phyloP scores from a whole-genome alignment of 2,797 vertebrate species.

The Strix occidentalis region DNA sequence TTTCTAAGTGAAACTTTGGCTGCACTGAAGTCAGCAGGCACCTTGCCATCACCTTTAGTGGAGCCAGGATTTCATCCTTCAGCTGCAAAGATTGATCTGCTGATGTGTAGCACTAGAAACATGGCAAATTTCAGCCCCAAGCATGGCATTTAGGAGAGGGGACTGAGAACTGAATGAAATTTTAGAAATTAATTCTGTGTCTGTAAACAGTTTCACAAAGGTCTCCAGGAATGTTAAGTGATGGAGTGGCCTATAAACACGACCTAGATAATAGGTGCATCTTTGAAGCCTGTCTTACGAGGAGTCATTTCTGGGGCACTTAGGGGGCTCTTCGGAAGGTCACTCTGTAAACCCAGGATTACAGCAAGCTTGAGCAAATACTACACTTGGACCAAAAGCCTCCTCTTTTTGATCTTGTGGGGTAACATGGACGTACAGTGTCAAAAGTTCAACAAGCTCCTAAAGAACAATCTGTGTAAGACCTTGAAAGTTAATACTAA shows the following conservation, averaged over 20 bases:
- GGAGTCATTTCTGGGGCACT: not conserved
- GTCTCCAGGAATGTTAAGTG: not conserved
- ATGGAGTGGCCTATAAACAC: not conserved
- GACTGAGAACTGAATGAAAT: not conserved
- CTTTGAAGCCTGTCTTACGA: not conserved
- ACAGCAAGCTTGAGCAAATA: slow-evolving; percentile 17
- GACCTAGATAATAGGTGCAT: not conserved
- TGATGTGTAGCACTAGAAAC: not conserved
- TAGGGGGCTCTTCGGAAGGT: not conserved
- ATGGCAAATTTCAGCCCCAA: not conserved
- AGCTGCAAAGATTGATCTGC: not conserved
- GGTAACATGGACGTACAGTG: not conserved
- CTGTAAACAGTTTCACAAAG: not conserved
- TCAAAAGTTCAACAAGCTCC: slow-evolving; percentile 15
- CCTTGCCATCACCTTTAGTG: not conserved
- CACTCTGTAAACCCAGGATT: not conserved
- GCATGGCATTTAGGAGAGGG: not conserved
- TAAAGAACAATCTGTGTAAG: not conserved
- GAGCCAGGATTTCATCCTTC: not conserved
- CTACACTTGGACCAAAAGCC: not conserved
- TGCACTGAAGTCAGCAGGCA: not conserved
- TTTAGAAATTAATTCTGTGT: not conserved
- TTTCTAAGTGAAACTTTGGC: not conserved
- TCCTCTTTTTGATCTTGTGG: not conserved
- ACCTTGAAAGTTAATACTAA: slow-evolving; percentile 54